Evolutionary conservation across 2,113 vertebrate genomes (phyloP).

Genomic region (Amblyopsis rosae): DNA sequence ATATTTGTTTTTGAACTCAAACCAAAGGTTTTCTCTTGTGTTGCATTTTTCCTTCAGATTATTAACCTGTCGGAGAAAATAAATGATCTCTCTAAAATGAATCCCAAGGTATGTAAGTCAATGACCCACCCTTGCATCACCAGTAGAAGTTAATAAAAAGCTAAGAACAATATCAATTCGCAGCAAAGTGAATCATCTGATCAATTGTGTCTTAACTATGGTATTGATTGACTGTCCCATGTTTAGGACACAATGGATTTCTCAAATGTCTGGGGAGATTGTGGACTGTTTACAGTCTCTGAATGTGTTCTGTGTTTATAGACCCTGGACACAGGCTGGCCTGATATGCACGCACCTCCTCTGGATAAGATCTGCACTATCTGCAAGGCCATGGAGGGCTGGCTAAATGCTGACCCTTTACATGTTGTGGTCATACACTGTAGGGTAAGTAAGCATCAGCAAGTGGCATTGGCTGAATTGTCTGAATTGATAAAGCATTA

Average conservation of each 20-base stretch:
- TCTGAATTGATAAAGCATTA: too few relatives aligned
- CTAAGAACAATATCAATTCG: background rate
- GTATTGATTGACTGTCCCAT: background rate
- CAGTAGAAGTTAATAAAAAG: background rate
- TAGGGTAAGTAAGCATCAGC: conserved; percentile 83
- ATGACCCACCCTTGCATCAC: background rate
- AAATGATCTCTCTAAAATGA: conserved; percentile 89
- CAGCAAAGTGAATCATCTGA: background rate
- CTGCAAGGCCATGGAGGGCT: conserved; percentile 96
- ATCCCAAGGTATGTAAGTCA: conserved; percentile 84
- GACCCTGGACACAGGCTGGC: conserved; percentile 94
- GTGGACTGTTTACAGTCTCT: conserved; percentile 8
- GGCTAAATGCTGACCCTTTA: conserved; percentile 87
- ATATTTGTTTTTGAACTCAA: background rate
- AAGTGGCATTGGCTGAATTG: background rate
- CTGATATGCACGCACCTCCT: conserved; percentile 91
- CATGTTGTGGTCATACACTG: conserved; percentile 94
- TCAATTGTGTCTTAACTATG: background rate
- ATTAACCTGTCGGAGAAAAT: conserved; percentile 94
- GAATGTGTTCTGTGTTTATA: conserved; percentile 56
- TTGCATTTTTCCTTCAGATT: conserved; percentile 76
- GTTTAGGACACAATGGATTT: too few relatives aligned
- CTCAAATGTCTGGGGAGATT: background rate
- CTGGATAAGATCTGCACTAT: conserved; percentile 95
- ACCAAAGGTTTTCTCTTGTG: conserved; percentile 1